phyloP scores from a whole-genome alignment of 2,113 vertebrate species.

The Oryzias woworae region DNA sequence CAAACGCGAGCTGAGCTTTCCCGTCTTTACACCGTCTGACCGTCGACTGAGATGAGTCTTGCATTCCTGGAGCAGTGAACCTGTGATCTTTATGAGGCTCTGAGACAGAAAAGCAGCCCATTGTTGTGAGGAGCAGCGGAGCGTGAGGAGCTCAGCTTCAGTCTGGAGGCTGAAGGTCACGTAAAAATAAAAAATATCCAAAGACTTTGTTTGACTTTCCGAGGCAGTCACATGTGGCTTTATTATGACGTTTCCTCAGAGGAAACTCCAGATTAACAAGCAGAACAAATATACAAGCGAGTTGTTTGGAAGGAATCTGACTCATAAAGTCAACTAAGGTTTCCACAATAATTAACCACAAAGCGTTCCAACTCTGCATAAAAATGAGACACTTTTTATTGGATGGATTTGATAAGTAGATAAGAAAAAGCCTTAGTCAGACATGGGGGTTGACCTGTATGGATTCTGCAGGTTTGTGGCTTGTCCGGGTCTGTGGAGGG shows the following conservation, averaged over 20 bases:
- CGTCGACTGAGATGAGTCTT: neutral
- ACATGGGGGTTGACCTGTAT: too few species aligned
- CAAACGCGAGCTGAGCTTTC: too few species aligned
- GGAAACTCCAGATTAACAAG: conserved; percentile 42
- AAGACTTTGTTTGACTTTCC: conserved; percentile 57
- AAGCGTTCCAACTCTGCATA: neutral
- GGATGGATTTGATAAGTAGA: too few species aligned
- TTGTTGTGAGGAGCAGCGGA: conserved; percentile 31
- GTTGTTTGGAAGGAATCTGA: conserved; percentile 40
- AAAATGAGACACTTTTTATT: neutral
- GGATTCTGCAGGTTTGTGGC: too few species aligned
- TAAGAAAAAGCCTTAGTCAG: too few species aligned
- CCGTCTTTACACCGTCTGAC: neutral
- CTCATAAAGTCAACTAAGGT: conserved; percentile 15
- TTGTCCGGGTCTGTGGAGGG: too few species aligned
- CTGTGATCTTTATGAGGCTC: conserved; percentile 19
- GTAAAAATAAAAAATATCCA: conserved; percentile 32
- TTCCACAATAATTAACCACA: neutral
- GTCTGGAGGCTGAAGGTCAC: conserved; percentile 39
- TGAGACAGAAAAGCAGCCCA: conserved; percentile 17
- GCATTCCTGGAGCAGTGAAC: neutral
- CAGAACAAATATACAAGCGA: conserved; percentile 48
- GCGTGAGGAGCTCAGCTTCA: neutral
- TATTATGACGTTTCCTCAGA: conserved; percentile 50
- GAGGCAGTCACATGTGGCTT: conserved; percentile 40